Evolutionary conservation across 2,888 invertebrate species (phyloP), one percentile per base, ranked within the genome.

Genomic region (Shargacucullia verbasci): DNA sequence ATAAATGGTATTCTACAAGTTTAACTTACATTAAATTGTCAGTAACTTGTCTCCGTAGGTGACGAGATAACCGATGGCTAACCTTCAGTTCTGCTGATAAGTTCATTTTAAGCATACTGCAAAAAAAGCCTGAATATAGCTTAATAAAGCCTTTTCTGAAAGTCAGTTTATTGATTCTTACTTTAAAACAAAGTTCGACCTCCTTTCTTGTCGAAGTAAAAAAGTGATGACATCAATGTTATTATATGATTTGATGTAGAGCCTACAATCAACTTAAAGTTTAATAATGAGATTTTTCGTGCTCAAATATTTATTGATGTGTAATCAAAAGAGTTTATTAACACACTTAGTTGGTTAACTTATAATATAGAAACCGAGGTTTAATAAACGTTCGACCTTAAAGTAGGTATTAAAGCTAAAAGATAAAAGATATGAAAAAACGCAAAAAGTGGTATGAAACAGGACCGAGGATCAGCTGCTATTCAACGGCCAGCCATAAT

Each of bases 401-500:
- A 46, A 56, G 43, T 60, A 49, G 56, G 63, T 20, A 20, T 20
- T 20, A 55, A 70, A 70, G 56, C 57, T 57, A 45, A 70, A 73
- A 67, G 63, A 67, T 56, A 59, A 59, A 60, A 41, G 59, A 62
- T 65, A 61, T 67, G 65, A 73, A 67, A 75, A 69, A 70, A 73
- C 64, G 67, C 62, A 75, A 80, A 79, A 62, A 59, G 55, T 40
- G 56, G 56, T 48, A 73, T 71, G 65, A 77, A 70, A 60, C 53
- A 66, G 58, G 59, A 59, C 38, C 38, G 58, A 20, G 62, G 54
- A 55, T 65, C 64, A 58, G 54, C 53, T 61, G 68, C 76, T 66
- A 76, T 78, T 81, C 76, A 81, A 64, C 67, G 54, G 62, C 73
- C 76, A 76, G 71, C 75, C 80, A 70, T 76, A 79, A 79, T 77